A percentile compares a stretch with the other conserved stretches of the same genome.
Conservation (phyloP, 1,140 invertebrate genomes). For the Eurosta solidaginis region DNA sequence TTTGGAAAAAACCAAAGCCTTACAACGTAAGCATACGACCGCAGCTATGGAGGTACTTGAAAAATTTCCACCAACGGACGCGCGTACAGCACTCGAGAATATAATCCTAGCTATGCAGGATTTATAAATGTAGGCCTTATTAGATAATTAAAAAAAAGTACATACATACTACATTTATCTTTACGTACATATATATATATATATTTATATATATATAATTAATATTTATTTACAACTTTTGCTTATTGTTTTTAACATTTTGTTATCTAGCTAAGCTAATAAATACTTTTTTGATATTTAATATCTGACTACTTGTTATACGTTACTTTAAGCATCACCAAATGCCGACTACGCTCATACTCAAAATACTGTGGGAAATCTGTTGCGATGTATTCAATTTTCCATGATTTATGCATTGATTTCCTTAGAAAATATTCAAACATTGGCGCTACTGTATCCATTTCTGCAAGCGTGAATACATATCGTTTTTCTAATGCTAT, state of each 20-base stretch:
- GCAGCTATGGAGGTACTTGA: slow-evolving; percentile 75
- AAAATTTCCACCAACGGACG: slow-evolving; percentile 75
- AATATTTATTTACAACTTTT: slow-evolving; percentile 13
- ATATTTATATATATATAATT: not conserved
- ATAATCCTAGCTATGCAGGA: slow-evolving; percentile 81
- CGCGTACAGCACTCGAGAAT: slow-evolving; percentile 75
- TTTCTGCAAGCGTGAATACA: slow-evolving; percentile 80
- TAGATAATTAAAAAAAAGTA: too few species aligned
- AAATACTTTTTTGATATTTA: slow-evolving; percentile 26
- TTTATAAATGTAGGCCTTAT: too few species aligned
- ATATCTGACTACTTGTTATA: not conserved
- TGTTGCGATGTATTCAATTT: slow-evolving; percentile 67
- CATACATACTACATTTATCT: too few species aligned
- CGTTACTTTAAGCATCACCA: slow-evolving; percentile 75
- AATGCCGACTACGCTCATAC: slow-evolving; percentile 77
- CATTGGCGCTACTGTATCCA: slow-evolving; percentile 80
- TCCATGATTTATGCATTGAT: slow-evolving; percentile 61
- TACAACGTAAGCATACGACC: slow-evolving; percentile 78
- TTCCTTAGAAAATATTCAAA: slow-evolving; percentile 78
- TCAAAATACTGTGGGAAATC: slow-evolving; percentile 83
- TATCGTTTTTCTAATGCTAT: slow-evolving; percentile 85
- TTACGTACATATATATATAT: too few species aligned
- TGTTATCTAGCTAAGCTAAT: not conserved
- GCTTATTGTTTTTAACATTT: not conserved
- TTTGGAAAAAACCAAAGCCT: slow-evolving; percentile 72